phyloP scores from a whole-genome alignment of 2,113 vertebrate species.

The Romanogobio albipinnatus region DNA sequence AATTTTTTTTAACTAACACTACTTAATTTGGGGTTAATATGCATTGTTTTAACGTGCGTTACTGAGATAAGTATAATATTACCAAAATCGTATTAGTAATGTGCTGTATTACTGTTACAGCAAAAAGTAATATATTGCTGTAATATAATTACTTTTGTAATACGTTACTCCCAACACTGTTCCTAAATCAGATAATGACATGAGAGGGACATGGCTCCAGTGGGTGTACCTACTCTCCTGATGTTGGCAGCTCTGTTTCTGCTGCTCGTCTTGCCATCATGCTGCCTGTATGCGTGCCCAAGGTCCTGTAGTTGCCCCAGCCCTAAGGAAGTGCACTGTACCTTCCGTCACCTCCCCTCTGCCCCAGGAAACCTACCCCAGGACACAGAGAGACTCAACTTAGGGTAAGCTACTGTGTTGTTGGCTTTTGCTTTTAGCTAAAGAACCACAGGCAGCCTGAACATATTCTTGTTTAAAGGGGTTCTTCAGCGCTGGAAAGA shows the following conservation, averaged over 20 bases:
- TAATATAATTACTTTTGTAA: too few relatives aligned
- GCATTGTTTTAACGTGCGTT: too few relatives aligned
- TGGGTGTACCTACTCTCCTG: conserved; percentile 63
- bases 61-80: too few relatives aligned
- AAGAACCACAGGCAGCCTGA: neutral
- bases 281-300: conserved; percentile 69
- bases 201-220: conserved; percentile 66
- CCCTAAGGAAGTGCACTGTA: conserved; percentile 79
- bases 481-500: too few relatives aligned
- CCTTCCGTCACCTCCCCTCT: conserved; percentile 76
- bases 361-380: conserved; percentile 69
- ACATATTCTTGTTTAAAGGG: neutral
- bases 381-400: conserved; percentile 76
- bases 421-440: neutral
- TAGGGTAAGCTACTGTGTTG: conserved; percentile 69
- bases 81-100: too few relatives aligned
- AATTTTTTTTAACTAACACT: too few relatives aligned
- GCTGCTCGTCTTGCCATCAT: conserved; percentile 65
- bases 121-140: too few relatives aligned
- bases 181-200: conserved; percentile 70
- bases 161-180: neutral
- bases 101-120: too few relatives aligned
- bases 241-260: conserved; percentile 60
- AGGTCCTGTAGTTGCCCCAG: conserved; percentile 75
- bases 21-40: too few relatives aligned